A percentile compares a stretch with the other conserved stretches of the same genome.
phyloP scores from a whole-genome alignment of 1,140 invertebrate genomes.

The Trissolcus basalis region DNA sequence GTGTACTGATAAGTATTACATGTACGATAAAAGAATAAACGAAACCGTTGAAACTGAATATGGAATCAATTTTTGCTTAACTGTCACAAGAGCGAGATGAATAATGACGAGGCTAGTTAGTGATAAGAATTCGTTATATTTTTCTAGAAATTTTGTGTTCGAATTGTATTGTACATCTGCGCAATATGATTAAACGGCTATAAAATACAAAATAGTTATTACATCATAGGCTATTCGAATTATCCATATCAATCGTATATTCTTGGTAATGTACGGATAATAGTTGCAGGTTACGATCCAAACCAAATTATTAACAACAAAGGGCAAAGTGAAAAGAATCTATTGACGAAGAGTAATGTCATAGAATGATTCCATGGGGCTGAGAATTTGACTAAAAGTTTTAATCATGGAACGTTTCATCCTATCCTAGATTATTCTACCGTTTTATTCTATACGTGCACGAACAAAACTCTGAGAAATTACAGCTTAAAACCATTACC shows the following conservation, averaged over 20 bases:
- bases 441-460: no score
- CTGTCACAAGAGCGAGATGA: background rate
- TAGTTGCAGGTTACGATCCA: slow-evolving; percentile 7
- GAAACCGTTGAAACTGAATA: slow-evolving; percentile 3
- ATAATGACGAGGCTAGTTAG: slow-evolving; percentile 6
- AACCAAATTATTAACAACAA: background rate
- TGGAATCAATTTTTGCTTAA: background rate
- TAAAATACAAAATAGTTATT: slow-evolving; percentile 54
- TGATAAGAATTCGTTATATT: slow-evolving; percentile 53
- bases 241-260: slow-evolving; percentile 18
- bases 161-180: slow-evolving; percentile 44
- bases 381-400: background rate
- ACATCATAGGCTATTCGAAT: slow-evolving; percentile 38
- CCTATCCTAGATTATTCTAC: no score
- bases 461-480: no score
- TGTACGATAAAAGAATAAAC: slow-evolving; percentile 15
- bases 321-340: background rate
- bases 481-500: no score
- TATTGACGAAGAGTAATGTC: background rate
- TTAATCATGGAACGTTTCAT: slow-evolving; percentile 9
- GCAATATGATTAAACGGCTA: slow-evolving; percentile 45
- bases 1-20: slow-evolving; percentile 19
- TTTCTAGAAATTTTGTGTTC: slow-evolving; percentile 41
- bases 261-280: slow-evolving; percentile 40
- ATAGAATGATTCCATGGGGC: background rate